phyloP scores from a whole-genome alignment of 2,113 vertebrate genomes.

The Alligator sinensis region DNA sequence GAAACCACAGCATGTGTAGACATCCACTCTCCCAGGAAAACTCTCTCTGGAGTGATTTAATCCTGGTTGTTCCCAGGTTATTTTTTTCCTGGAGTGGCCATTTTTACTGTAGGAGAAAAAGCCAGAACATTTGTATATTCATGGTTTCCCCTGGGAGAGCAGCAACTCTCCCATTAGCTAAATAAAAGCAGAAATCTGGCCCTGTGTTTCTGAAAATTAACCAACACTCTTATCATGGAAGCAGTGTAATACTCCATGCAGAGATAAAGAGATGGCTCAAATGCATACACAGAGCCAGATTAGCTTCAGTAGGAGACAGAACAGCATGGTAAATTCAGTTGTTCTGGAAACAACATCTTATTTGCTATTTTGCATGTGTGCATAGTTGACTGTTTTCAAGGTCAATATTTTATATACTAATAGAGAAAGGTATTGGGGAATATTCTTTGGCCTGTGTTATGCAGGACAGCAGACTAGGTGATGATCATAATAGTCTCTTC shows the following conservation, averaged over 20 bases:
- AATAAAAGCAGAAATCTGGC: not conserved
- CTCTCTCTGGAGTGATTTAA: no score
- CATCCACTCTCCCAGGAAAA: no score
- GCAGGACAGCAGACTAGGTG: not conserved
- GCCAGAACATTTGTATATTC: no score
- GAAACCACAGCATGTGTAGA: no score
- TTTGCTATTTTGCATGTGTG: rapidly evolving
- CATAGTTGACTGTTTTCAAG: not conserved
- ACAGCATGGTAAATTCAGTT: not conserved
- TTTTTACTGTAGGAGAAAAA: no score
- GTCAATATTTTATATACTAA: not conserved
- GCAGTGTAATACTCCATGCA: not conserved
- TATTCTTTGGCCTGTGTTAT: not conserved
- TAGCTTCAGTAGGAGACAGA: conserved; percentile 31
- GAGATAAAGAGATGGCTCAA: not conserved
- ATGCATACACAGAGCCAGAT: not conserved
- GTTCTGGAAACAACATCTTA: conserved; percentile 13
- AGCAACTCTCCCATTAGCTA: no score
- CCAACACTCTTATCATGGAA: not conserved
- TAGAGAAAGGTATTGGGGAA: not conserved
- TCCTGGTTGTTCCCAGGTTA: no score
- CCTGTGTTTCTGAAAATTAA: not conserved
- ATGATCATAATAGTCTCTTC: not conserved
- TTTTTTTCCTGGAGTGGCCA: no score
- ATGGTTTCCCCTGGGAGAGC: no score